Evolutionary conservation across 2,888 invertebrate genomes (phyloP).

Genomic region (Carterocephalus palaemon): DNA sequence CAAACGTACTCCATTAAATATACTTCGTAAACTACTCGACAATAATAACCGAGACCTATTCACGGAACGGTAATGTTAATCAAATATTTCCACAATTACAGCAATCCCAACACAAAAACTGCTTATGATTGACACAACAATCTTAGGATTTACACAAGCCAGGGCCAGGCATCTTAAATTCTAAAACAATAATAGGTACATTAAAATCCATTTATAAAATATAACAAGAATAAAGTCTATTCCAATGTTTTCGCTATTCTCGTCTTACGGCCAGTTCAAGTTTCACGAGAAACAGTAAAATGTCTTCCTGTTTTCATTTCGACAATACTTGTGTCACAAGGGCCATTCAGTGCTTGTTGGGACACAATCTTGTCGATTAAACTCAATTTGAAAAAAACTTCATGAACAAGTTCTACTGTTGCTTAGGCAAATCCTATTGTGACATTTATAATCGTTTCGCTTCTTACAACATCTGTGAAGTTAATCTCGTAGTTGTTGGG

Average conservation of each 20-base stretch:
- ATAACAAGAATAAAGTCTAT: constrained; percentile 14
- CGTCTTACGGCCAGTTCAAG: constrained; percentile 33
- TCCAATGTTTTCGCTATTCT: constrained; percentile 34
- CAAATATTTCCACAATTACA: too few relatives aligned
- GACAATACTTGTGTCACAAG: constrained; percentile 39
- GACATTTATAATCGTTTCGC: constrained; percentile 34
- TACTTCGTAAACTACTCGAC: too few relatives aligned
- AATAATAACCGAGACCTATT: too few relatives aligned
- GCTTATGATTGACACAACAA: too few relatives aligned
- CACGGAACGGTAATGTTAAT: too few relatives aligned
- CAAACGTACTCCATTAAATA: too few relatives aligned
- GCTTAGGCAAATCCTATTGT: constrained; percentile 53
- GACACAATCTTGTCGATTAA: constrained; percentile 43
- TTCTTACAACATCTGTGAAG: constrained; percentile 20
- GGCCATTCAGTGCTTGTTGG: constrained; percentile 44
- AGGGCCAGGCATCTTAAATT: too few relatives aligned
- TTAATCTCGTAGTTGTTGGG: not conserved
- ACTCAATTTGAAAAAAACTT: constrained; percentile 46
- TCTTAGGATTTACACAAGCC: too few relatives aligned
- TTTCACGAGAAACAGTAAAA: constrained; percentile 42
- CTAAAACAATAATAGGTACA: too few relatives aligned
- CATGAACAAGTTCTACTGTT: constrained; percentile 70
- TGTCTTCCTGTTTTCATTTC: constrained; percentile 42
- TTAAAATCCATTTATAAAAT: too few relatives aligned
- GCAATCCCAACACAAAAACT: too few relatives aligned